Base-by-base conservation (phyloP, 2,113 vertebrate genomes). In the Tachycineta bicolor region DNA sequence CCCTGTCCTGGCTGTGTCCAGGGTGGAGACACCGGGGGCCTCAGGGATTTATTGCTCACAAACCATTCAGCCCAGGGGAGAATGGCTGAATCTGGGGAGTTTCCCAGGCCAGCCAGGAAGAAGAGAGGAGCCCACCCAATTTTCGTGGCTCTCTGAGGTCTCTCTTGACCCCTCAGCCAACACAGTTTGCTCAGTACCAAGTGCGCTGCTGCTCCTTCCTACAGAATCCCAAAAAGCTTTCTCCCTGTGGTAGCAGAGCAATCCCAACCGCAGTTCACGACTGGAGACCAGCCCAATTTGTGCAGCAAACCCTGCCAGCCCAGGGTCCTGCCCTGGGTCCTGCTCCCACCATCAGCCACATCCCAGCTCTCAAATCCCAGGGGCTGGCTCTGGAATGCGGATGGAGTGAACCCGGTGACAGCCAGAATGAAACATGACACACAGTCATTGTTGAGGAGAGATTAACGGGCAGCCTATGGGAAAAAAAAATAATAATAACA, bases 341-440 rank as follows among this genome's bases (percentile, higher is more conserved):
- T 79, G 44, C 43, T 67, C 43, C 64, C 53, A 12, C 2, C 7
- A 9, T 10, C 73, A 31, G 62, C 23, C 46, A 2, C 31, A 10
- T 11, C 39, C 24, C 9, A 2, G 60, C 75, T 52, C 43, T 5
- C 29, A 10, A 4, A 41, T 26, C 17, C 17, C 0, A 1, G n/a
- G 47, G 63, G 24, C 5, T 25, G 53, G 62, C 68, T 75, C 60
- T 74, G 23, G 29, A 47, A 70, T 11, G 78, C 87, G 73, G 47
- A 53, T 28, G 8, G 65, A 47, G 59, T 5, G 63, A 94, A 58
- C n/a, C 20, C 39, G 2, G 6, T 62, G 86, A 87, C 91, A 92
- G 78, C 74, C 67, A 3, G n/a, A 78, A 89, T 80, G 76, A 85
- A 87, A 84, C 92, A 87, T 22, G 85, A 83, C 79, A 80, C 13